These are phyloP conservation scores for Danaus plexippus DNA, from an alignment of 1,140 invertebrate species.

Conservation along the genomic window DNA sequence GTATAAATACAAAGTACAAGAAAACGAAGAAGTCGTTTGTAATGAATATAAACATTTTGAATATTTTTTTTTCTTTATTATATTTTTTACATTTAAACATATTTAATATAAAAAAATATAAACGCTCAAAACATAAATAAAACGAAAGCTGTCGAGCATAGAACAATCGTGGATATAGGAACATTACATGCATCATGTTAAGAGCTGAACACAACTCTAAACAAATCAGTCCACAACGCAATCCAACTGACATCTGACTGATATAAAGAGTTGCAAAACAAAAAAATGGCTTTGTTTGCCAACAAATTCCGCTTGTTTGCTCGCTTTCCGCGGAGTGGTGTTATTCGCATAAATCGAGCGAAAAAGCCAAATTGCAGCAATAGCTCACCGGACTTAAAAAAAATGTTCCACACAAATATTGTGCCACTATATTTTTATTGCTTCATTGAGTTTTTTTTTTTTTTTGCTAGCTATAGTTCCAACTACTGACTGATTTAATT, in stretches of 20 bases:
- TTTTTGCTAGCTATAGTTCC: no score
- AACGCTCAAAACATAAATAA: no score
- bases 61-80: no score
- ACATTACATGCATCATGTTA: slow-evolving; percentile 28
- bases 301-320: slow-evolving; percentile 63
- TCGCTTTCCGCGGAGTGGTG: slow-evolving; percentile 51
- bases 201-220: slow-evolving; percentile 30
- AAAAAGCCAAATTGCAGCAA: slow-evolving; percentile 65
- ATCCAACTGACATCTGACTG: slow-evolving; percentile 52
- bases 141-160: no score
- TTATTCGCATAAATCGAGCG: slow-evolving; percentile 65
- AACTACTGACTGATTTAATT: no score
- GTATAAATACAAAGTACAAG: no score
- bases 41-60: no score
- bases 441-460: slow-evolving; percentile 41
- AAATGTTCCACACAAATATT: slow-evolving; percentile 65
- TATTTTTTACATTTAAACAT: no score
- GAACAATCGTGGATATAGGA: background rate
- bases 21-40: no score
- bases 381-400: slow-evolving; percentile 57
- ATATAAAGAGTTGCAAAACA: slow-evolving; percentile 56
- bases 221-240: slow-evolving; percentile 43
- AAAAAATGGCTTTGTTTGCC: slow-evolving; percentile 56
- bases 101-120: no score
- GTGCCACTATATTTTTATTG: slow-evolving; percentile 40